phyloP scores from a whole-genome alignment of 2,888 invertebrate species.

The Drosophila planitibia region DNA sequence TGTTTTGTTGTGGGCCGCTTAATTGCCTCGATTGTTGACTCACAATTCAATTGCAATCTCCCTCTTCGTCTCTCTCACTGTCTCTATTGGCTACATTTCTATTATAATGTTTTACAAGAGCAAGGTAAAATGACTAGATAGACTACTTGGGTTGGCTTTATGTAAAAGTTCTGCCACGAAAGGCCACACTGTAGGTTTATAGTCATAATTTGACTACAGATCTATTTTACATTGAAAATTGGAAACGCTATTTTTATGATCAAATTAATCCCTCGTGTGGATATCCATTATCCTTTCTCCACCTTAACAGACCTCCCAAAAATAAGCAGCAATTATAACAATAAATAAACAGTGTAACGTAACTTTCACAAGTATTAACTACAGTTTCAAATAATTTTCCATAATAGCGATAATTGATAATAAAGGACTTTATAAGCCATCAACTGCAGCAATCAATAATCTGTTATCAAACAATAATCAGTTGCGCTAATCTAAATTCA shows the following conservation, averaged over 20 bases:
- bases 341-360: not conserved
- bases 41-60: conserved; percentile 30
- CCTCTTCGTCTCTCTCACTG: not conserved
- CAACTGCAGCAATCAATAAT: not conserved
- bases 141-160: not conserved
- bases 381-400: no score
- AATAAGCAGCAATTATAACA: not conserved
- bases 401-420: not conserved
- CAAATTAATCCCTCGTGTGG: not conserved
- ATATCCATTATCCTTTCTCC: not conserved
- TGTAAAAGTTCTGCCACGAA: not conserved
- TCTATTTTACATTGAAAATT: not conserved
- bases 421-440: not conserved
- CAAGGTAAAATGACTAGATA: not conserved
- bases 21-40: conserved; percentile 59
- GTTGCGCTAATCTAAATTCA: not conserved
- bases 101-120: not conserved
- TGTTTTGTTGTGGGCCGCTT: conserved; percentile 54
- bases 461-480: conserved; percentile 6
- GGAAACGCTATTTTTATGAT: not conserved
- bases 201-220: not conserved
- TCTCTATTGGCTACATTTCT: not conserved
- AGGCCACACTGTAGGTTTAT: not conserved
- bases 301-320: not conserved
- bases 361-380: not conserved